These are phyloP conservation scores for Neuroterus valhalla DNA, from an alignment of 1,140 invertebrate genomes.

Conservation along the genomic window DNA sequence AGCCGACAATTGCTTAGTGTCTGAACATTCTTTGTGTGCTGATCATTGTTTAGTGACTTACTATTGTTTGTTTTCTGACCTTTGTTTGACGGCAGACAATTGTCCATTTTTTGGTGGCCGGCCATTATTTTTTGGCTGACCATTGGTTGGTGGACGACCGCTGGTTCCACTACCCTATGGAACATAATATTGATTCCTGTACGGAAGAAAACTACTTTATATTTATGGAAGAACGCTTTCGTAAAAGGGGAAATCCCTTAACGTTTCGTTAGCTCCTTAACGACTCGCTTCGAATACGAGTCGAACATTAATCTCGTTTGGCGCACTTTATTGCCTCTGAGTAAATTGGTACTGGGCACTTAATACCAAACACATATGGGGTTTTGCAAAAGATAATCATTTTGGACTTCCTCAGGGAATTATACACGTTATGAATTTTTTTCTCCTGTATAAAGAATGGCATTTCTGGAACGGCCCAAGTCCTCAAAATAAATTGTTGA, in stretches of 20 bases:
- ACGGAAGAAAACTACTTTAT: neutral
- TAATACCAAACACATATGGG: conserved; percentile 3
- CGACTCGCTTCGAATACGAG: conserved; percentile 23
- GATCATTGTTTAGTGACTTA: no score
- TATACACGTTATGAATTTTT: neutral
- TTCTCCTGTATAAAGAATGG: neutral
- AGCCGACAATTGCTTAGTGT: no score
- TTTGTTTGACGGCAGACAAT: no score
- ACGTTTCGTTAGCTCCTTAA: conserved; percentile 8
- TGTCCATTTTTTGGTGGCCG: no score
- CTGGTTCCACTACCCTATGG: no score
- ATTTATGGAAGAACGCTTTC: neutral
- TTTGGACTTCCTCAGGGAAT: neutral
- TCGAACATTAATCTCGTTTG: conserved; percentile 21
- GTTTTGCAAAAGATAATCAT: neutral
- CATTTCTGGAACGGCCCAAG: neutral
- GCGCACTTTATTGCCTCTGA: conserved; percentile 24
- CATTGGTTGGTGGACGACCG: no score
- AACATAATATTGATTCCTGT: no score
- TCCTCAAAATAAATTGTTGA: no score
- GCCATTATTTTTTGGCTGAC: no score
- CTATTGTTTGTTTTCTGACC: no score
- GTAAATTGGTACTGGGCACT: conserved; percentile 20
- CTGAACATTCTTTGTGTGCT: no score
- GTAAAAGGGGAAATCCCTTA: conserved; percentile 33